Percentiles rank a stretch among this genome's conserved stretches.
phyloP scores from a whole-genome alignment of 2,113 vertebrate species.

The Catagonus wagneri region DNA sequence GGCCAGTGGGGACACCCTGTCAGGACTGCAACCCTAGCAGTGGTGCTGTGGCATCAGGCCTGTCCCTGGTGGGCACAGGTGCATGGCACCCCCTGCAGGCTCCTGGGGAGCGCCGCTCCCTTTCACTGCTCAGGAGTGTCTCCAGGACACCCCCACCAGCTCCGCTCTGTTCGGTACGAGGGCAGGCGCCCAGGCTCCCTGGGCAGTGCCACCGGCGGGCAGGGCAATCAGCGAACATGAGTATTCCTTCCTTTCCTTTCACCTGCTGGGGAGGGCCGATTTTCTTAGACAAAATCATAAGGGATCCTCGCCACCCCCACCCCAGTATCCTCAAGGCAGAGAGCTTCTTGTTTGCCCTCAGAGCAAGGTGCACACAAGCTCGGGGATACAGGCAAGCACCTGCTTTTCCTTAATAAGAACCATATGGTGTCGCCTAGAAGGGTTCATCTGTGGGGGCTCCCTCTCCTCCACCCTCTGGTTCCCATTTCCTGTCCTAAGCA shows the following conservation, averaged over 20 bases:
- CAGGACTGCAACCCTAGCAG: not conserved
- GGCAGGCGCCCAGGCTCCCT: not conserved
- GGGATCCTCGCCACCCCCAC: not conserved
- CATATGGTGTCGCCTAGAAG: not conserved
- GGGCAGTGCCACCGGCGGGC: not conserved
- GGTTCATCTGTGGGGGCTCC: slow-evolving; percentile 38
- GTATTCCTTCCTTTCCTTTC: not conserved
- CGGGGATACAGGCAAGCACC: not conserved
- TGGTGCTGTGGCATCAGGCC: not conserved
- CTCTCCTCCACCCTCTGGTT: slow-evolving; percentile 53
- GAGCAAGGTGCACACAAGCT: not conserved
- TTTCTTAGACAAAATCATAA: not conserved
- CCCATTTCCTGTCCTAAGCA: slow-evolving; percentile 69
- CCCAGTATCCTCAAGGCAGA: not conserved
- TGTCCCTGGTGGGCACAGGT: not conserved
- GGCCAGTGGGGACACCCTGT: not conserved
- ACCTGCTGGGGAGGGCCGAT: not conserved
- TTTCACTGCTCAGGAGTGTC: not conserved
- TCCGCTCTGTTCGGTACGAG: not conserved
- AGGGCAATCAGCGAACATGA: rapidly evolving
- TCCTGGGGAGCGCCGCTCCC: not conserved
- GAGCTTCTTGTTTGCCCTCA: not conserved
- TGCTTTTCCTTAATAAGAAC: slow-evolving; percentile 49
- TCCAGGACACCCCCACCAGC: not conserved
- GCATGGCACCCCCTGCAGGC: not conserved